Conservation (phyloP, 2,888 invertebrate species). For the Tethea ocularis region DNA sequence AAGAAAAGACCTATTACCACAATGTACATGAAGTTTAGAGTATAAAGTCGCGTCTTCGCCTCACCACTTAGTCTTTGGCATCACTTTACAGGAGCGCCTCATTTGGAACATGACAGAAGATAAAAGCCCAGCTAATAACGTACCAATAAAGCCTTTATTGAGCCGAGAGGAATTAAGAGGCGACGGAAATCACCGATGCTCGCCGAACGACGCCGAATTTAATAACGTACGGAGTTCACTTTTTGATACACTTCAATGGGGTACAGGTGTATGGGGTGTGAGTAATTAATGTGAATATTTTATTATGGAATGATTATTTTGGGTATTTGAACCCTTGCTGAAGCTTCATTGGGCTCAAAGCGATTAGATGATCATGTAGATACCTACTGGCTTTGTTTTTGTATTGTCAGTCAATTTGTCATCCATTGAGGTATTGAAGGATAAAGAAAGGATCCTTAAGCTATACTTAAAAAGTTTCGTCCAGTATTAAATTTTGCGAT, state of each 20-base stretch:
- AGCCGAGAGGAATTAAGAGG: conserved; percentile 53
- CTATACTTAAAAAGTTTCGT: too few relatives aligned
- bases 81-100: conserved; percentile 43
- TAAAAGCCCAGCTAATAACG: conserved; percentile 58
- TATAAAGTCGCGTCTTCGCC: not conserved
- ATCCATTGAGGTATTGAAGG: not conserved
- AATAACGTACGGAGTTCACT: conserved; percentile 39
- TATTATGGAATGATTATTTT: conserved; percentile 13
- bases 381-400: not conserved
- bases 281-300: conserved; percentile 12
- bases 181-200: conserved; percentile 49
- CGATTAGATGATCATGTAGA: not conserved
- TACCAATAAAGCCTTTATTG: conserved; percentile 61
- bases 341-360: not conserved
- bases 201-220: conserved; percentile 43
- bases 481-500: too few relatives aligned
- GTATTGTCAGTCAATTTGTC: not conserved
- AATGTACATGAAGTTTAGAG: not conserved
- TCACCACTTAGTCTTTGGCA: conserved; percentile 28
- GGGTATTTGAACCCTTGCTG: conserved; percentile 1
- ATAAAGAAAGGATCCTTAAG: too few relatives aligned
- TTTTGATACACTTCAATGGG: conserved; percentile 38
- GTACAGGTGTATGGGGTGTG: conserved; percentile 30
- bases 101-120: conserved; percentile 57
- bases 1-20: not conserved